These are phyloP conservation scores for Spodoptera litura DNA, from an alignment of 1,140 invertebrate species.

Conservation along the genomic window DNA sequence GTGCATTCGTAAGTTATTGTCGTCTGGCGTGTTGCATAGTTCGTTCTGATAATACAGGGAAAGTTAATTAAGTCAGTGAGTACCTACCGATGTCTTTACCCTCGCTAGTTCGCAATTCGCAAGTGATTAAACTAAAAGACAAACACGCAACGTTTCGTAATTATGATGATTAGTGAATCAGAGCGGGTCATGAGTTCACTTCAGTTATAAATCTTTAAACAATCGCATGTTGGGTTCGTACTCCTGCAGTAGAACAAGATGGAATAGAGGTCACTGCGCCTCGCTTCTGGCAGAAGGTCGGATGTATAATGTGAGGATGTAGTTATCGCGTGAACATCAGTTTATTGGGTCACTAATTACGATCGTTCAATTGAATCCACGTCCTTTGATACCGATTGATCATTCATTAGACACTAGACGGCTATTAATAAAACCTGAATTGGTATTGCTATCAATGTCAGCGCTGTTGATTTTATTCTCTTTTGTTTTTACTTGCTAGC, in stretches of 20 bases:
- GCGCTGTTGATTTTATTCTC: background rate
- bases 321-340: constrained; percentile 20
- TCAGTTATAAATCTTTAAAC: constrained; percentile 30
- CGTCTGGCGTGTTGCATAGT: background rate
- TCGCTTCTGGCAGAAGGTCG: constrained; percentile 29
- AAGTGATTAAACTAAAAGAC: constrained; percentile 18
- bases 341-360: constrained; percentile 33
- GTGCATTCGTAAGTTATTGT: background rate
- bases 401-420: constrained; percentile 12
- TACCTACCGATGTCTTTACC: constrained; percentile 14
- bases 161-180: constrained; percentile 33
- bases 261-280: background rate
- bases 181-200: constrained; percentile 35
- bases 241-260: background rate
- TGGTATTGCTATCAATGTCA: background rate
- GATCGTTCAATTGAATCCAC: constrained; percentile 23
- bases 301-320: constrained; percentile 23
- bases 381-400: constrained; percentile 33
- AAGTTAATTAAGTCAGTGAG: constrained; percentile 21
- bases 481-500: constrained; percentile 6
- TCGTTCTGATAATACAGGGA: constrained; percentile 27
- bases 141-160: constrained; percentile 37
- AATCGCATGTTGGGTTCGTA: background rate
- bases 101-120: constrained; percentile 3
- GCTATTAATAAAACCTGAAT: constrained; percentile 13